Evolutionary conservation across 2,888 invertebrate species (phyloP), one percentile per base, ranked within the genome.

Genomic region (Ochropleura plecta): DNA sequence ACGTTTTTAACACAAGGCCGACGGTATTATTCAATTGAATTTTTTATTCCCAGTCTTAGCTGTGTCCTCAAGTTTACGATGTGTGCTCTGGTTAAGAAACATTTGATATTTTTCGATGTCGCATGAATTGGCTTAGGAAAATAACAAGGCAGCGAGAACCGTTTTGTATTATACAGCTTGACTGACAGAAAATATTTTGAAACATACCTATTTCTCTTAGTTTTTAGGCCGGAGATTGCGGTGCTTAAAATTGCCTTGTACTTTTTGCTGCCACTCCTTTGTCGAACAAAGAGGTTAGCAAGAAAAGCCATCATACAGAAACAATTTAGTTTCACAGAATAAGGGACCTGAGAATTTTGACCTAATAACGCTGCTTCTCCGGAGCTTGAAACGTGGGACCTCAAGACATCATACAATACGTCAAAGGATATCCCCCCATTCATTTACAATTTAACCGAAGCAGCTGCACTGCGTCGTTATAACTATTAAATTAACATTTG

Each of bases 1-100:
- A 86, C 84, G 80, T 82, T 89, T 88, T 90, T 90, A 89, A 81
- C 84, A 76, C 88, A 89, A 90, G 91, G 92, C 78, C 89, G 73
- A 74, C 65, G 77, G 86, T 83, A 92, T 92, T 91, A 91, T 92
- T 91, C 92, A 92, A 92, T 92, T 91, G 89, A 89, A 78, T 78
- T 84, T 88, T 88, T 88, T 90, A 86, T 83, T 85, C 74, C 79
- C 77, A 78, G 79, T 77, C 81, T 79, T 83, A 70, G 55, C 64
- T 65, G 49, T 85, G 59, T 72, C 71, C 78, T 62, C 40, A 67
- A 76, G 55, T 53, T 84, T 70, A 53, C n/a, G 40, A 20, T 73
- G 70, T 74, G 30, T 42, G 20, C 8, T 53, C 48, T 48, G 30
- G 48, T 79, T 51, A 53, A 10, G 30, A 44, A 18, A 14, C 18